phyloP scores from a whole-genome alignment of 2,888 invertebrate genomes.

The Dusona sp. region DNA sequence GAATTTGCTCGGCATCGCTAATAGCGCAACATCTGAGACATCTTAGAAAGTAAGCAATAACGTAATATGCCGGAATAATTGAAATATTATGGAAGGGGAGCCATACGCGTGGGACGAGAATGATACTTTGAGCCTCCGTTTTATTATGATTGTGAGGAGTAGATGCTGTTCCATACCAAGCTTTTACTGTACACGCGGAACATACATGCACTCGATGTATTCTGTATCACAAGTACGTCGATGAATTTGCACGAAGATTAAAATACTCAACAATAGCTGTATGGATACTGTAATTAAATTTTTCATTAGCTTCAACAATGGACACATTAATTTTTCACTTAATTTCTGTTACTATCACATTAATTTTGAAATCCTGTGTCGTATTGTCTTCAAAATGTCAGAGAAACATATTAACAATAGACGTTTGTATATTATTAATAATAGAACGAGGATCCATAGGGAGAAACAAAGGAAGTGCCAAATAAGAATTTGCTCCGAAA shows the following conservation, averaged over 20 bases:
- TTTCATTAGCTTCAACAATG: background rate
- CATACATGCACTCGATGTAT: background rate
- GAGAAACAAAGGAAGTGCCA: background rate
- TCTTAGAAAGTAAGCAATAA: constrained; percentile 53
- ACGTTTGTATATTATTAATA: background rate
- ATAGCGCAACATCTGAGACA: constrained; percentile 3
- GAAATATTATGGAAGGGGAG: constrained; percentile 56
- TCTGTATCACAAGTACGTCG: constrained; percentile 2
- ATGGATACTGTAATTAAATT: background rate
- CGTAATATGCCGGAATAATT: constrained; percentile 57
- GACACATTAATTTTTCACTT: background rate
- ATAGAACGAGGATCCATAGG: background rate
- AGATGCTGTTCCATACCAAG: constrained; percentile 4
- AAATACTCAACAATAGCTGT: background rate
- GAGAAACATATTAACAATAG: background rate
- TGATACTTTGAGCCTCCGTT: constrained; percentile 54
- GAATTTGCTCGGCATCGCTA: constrained; percentile 17
- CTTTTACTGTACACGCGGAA: background rate
- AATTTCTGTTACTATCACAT: background rate
- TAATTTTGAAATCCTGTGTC: background rate
- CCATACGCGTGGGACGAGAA: constrained; percentile 56
- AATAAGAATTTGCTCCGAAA: background rate
- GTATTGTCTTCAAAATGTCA: background rate
- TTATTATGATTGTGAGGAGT: constrained; percentile 15
- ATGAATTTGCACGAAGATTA: background rate